phyloP scores from a whole-genome alignment of 1,140 invertebrate species.

The Pinna nobilis region DNA sequence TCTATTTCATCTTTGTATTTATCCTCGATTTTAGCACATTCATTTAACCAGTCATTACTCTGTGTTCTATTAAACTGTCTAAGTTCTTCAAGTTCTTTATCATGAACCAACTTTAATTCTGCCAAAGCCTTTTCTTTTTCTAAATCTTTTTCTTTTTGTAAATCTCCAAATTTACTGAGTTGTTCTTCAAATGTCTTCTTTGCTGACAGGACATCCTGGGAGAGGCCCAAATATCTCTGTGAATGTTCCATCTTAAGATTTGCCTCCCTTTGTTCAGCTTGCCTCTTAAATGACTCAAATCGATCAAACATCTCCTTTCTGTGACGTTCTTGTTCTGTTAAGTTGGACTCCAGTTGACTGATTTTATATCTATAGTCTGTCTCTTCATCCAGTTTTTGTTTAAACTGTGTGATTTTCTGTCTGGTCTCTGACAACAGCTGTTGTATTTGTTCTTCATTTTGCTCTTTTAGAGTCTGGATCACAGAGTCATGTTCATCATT shows the following conservation, averaged over 20 bases:
- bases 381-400: constrained; percentile 57
- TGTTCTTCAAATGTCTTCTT: constrained; percentile 71
- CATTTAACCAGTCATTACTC: constrained; percentile 58
- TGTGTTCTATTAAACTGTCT: constrained; percentile 53
- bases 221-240: constrained; percentile 64
- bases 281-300: constrained; percentile 61
- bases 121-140: constrained; percentile 63
- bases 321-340: constrained; percentile 55
- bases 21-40: constrained; percentile 62
- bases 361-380: constrained; percentile 53
- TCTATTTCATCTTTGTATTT: constrained; percentile 60
- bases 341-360: constrained; percentile 43
- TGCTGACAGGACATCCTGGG: constrained; percentile 64
- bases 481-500: constrained; percentile 74
- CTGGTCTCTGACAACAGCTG: constrained; percentile 69
- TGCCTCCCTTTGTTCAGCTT: constrained; percentile 61
- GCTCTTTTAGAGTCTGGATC: constrained; percentile 67
- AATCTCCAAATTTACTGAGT: constrained; percentile 60
- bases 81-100: constrained; percentile 64
- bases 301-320: constrained; percentile 53
- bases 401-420: constrained; percentile 64
- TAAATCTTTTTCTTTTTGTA: constrained; percentile 56
- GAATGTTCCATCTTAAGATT: constrained; percentile 62
- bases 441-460: constrained; percentile 72
- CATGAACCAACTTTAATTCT: constrained; percentile 61